A percentile compares a stretch with the other conserved stretches of the same genome.
These are phyloP conservation scores for Aldabrachelys gigantea DNA, from an alignment of 2,113 vertebrate genomes.

Conservation along the genomic window DNA sequence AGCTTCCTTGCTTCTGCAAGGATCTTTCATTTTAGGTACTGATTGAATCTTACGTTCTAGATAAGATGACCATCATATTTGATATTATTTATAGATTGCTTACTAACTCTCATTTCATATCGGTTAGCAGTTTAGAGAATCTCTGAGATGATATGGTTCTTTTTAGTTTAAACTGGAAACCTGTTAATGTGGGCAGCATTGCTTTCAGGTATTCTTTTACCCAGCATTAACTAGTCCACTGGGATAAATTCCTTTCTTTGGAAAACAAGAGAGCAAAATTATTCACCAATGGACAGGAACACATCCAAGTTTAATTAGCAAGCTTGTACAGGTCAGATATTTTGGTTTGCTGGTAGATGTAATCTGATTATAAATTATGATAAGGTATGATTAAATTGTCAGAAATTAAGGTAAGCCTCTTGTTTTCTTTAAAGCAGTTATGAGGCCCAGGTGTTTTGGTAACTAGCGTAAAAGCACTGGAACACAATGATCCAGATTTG, in stretches of 20 bases:
- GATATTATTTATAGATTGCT: not conserved
- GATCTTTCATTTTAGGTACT: not conserved
- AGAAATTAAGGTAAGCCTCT: not conserved
- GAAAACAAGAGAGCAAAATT: not conserved
- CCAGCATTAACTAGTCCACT: accelerated
- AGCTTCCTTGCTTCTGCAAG: not conserved
- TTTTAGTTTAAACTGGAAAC: not conserved
- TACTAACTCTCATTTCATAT: not conserved
- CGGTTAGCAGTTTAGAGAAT: not conserved
- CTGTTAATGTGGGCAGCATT: not conserved
- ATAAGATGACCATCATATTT: not conserved
- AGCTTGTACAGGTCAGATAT: not conserved
- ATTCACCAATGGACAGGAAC: not conserved
- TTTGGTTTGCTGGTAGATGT: not conserved
- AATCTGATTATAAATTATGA: not conserved
- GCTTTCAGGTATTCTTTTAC: not conserved
- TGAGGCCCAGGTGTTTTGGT: not conserved
- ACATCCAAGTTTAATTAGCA: not conserved
- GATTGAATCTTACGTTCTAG: not conserved
- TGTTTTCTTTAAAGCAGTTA: not conserved
- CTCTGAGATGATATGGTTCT: not conserved
- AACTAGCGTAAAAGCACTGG: not conserved
- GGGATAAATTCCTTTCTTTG: not conserved
- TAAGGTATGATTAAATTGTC: not conserved
- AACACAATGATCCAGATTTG: not conserved